phyloP scores from a whole-genome alignment of 2,797 vertebrate species.

The Acipenser transmontanus region DNA sequence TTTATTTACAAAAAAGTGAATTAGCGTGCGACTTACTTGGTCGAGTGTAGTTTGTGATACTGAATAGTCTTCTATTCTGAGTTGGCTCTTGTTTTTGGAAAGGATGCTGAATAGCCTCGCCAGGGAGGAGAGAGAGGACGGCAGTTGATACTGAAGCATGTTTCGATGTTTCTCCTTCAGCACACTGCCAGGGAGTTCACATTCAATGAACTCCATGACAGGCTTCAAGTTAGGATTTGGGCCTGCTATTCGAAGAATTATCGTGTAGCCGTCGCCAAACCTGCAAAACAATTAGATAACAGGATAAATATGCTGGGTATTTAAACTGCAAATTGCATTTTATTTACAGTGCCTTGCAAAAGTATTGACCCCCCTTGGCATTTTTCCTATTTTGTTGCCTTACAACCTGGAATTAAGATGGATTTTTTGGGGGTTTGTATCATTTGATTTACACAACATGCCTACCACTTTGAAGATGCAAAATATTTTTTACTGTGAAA shows the following conservation, averaged over 20 bases:
- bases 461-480: too few species aligned
- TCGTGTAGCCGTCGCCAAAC: constrained; percentile 96
- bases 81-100: constrained; percentile 69
- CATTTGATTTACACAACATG: too few species aligned
- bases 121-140: constrained; percentile 69
- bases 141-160: constrained; percentile 91
- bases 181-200: constrained; percentile 74
- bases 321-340: too few species aligned
- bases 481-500: too few species aligned
- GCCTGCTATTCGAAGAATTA: constrained; percentile 78
- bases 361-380: too few species aligned
- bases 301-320: too few species aligned
- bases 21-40: constrained; percentile 70
- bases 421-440: too few species aligned
- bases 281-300: constrained; percentile 43
- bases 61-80: constrained; percentile 91
- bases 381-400: too few species aligned
- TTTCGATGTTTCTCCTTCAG: constrained; percentile 94
- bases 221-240: constrained; percentile 66
- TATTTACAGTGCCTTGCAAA: too few species aligned
- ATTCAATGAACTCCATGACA: constrained; percentile 78
- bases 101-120: constrained; percentile 86
- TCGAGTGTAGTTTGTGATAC: constrained; percentile 97
- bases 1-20: background rate
- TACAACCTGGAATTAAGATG: too few species aligned